phyloP scores from a whole-genome alignment of 2,888 invertebrate genomes.

The Cordilura impudica region DNA sequence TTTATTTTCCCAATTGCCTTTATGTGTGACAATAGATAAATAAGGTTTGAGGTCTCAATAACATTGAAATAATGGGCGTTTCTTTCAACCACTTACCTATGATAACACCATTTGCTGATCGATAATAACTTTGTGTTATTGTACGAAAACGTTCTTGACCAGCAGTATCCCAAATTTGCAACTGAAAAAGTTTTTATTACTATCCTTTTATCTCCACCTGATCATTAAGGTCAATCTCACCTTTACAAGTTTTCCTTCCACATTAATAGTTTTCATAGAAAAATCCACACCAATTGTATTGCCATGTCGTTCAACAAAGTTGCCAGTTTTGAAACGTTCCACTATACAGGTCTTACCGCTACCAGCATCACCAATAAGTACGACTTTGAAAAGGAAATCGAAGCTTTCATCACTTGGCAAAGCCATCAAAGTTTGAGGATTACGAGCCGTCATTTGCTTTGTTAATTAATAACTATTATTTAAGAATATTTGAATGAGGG shows the following conservation, averaged over 20 bases:
- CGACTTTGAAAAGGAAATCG: conserved; percentile 96
- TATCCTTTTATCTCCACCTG: neutral
- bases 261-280: conserved; percentile 97
- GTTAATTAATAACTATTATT: neutral
- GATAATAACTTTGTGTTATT: conserved; percentile 97
- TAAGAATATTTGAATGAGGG: neutral
- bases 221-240: too few relatives aligned
- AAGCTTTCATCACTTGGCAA: conserved; percentile 88
- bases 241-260: conserved; percentile 97
- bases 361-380: conserved; percentile 93
- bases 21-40: too few relatives aligned
- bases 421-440: conserved; percentile 87
- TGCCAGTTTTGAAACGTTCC: conserved; percentile 96
- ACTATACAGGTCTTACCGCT: conserved; percentile 97
- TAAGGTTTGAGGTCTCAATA: too few relatives aligned
- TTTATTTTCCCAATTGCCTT: neutral
- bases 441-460: conserved; percentile 83
- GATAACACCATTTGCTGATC: conserved; percentile 97
- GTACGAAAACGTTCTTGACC: conserved; percentile 97
- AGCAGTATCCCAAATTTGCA: conserved; percentile 97
- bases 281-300: conserved; percentile 99
- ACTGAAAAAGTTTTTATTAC: conserved; percentile 60
- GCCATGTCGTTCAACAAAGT: conserved; percentile 95
- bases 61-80: conserved; percentile 22
- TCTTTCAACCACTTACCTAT: conserved; percentile 81